Conservation (phyloP, 1,140 invertebrate species). For the Agrilus planipennis region DNA sequence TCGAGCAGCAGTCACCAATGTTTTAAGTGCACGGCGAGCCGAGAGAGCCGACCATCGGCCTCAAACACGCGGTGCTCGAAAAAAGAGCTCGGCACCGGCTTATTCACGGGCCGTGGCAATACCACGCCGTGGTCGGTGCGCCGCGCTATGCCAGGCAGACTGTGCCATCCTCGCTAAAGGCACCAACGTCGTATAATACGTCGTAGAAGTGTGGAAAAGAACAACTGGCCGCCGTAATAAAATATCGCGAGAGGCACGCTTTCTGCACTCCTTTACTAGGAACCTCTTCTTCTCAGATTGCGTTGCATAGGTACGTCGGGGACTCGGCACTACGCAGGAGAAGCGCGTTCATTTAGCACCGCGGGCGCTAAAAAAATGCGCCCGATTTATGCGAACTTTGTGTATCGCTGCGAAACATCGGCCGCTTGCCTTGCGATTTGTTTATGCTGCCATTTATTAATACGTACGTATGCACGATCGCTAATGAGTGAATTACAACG, state of each 20-base stretch:
- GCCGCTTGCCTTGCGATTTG: too few species aligned
- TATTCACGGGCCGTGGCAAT: background rate
- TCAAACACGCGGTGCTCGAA: background rate
- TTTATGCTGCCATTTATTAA: too few species aligned
- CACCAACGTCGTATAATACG: conserved; percentile 2
- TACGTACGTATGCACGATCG: too few species aligned
- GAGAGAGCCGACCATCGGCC: background rate
- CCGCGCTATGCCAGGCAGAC: background rate
- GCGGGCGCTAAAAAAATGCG: too few species aligned
- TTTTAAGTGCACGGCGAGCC: background rate
- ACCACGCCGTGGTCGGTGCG: background rate
- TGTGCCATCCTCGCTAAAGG: background rate
- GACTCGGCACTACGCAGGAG: too few species aligned
- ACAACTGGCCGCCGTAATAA: conserved; percentile 14
- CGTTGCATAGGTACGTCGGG: too few species aligned
- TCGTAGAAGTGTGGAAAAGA: conserved; percentile 12
- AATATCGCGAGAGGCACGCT: conserved; percentile 9
- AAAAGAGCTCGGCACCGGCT: background rate
- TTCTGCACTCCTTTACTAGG: too few species aligned
- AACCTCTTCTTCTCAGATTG: too few species aligned
- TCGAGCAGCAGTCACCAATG: background rate
- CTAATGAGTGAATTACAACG: too few species aligned
- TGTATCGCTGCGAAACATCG: too few species aligned
- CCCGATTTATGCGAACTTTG: too few species aligned
- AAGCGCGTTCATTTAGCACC: too few species aligned